phyloP scores from a whole-genome alignment of 2,113 vertebrate species.

The Opisthocomus hoazin region DNA sequence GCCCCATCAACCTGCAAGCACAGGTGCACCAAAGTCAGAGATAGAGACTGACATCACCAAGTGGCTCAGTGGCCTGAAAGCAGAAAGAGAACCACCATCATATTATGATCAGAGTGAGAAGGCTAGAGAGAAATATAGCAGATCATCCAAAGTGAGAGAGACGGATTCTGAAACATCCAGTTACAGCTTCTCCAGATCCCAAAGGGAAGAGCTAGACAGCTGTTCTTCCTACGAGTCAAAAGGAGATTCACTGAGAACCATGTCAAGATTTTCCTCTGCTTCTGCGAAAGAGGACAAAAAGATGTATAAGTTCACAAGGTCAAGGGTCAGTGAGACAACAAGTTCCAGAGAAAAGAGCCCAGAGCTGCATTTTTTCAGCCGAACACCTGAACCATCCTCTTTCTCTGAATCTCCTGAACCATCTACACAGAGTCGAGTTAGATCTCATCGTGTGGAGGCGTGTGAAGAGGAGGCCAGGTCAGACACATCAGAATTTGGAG shows the following conservation, averaged over 20 bases:
- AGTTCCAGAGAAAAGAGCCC: constrained; percentile 65
- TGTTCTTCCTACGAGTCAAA: constrained; percentile 55
- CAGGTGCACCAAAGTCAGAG: constrained; percentile 44
- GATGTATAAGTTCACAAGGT: constrained; percentile 61
- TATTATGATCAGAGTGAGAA: constrained; percentile 56
- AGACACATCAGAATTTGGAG: constrained; percentile 65
- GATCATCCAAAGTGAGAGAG: constrained; percentile 63
- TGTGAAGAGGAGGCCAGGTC: constrained; percentile 65
- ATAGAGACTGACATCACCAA: constrained; percentile 70
- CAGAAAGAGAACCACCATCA: constrained; percentile 69
- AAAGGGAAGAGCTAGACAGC: constrained; percentile 60
- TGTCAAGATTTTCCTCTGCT: constrained; percentile 71
- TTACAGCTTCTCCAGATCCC: constrained; percentile 76
- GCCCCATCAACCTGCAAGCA: constrained; percentile 52
- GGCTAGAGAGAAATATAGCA: constrained; percentile 65
- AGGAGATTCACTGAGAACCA: constrained; percentile 57
- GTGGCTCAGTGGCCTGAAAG: constrained; percentile 83
- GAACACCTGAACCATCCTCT: constrained; percentile 45
- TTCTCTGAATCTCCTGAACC: constrained; percentile 61
- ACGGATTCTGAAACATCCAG: constrained; percentile 71
- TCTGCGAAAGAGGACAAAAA: constrained; percentile 61
- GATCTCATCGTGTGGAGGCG: constrained; percentile 51
- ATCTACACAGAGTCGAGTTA: constrained; percentile 6
- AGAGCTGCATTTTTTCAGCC: constrained; percentile 58
- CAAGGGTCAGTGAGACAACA: constrained; percentile 57